These are phyloP conservation scores for Pseudotriccus pelzelni DNA, from an alignment of 2,797 vertebrate species.

Conservation along the genomic window DNA sequence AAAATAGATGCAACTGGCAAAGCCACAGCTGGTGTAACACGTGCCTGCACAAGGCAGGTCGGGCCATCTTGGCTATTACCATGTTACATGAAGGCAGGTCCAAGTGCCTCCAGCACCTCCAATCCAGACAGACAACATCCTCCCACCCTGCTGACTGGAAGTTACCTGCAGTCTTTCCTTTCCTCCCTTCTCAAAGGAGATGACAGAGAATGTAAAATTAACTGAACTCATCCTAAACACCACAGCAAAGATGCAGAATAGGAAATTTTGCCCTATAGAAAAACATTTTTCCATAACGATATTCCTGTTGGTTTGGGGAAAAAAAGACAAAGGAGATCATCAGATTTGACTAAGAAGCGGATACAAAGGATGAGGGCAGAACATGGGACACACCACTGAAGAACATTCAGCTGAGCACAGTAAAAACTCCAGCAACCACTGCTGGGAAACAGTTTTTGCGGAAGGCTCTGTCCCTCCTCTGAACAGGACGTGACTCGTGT, in stretches of 20 bases:
- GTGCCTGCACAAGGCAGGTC: background rate
- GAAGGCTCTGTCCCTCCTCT: background rate
- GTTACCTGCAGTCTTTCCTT: background rate
- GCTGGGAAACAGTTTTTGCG: background rate
- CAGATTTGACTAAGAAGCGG: background rate
- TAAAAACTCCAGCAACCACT: background rate
- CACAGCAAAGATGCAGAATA: background rate
- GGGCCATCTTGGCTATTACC: background rate
- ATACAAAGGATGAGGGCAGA: background rate
- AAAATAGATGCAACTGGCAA: background rate
- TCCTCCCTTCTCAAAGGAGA: background rate
- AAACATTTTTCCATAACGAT: background rate
- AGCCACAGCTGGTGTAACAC: background rate
- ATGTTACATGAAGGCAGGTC: rapidly evolving
- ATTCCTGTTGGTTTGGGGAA: background rate
- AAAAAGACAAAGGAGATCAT: background rate
- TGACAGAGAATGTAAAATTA: background rate
- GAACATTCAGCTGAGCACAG: background rate
- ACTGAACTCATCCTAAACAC: background rate
- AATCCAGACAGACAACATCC: background rate
- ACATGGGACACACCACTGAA: background rate
- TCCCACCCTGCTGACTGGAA: background rate
- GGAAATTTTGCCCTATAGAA: background rate
- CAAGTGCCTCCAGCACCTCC: background rate
- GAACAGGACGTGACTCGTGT: background rate